Conservation (phyloP, 2,797 vertebrate species). For the Bradypodion pumilum region DNA sequence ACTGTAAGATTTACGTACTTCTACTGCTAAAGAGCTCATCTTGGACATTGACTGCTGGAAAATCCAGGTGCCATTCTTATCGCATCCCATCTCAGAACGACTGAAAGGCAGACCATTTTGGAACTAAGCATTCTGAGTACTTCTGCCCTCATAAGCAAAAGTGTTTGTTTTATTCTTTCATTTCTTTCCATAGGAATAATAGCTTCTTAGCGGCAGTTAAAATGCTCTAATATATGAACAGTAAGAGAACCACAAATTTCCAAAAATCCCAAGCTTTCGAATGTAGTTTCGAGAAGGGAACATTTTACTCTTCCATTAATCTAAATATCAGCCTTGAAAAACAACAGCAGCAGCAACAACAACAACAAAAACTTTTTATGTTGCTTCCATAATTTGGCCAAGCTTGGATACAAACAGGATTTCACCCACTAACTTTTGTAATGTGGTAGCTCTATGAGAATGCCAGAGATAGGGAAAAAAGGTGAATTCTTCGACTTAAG, state of each 20-base stretch:
- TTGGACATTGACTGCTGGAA: conserved; percentile 6
- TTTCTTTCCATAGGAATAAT: background rate
- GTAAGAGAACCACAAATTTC: background rate
- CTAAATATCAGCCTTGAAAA: background rate
- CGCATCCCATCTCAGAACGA: background rate
- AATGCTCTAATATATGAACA: background rate
- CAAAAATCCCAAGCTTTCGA: background rate
- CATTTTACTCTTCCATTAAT: background rate
- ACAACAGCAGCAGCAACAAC: too few species aligned
- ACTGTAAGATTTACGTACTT: background rate
- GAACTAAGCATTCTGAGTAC: background rate
- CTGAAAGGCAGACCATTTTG: background rate
- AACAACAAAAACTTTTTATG: background rate
- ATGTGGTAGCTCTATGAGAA: background rate
- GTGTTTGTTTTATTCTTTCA: background rate
- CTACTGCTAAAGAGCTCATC: background rate
- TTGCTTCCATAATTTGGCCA: background rate
- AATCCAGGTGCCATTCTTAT: background rate
- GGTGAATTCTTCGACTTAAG: background rate
- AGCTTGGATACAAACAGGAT: background rate
- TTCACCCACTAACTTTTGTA: background rate
- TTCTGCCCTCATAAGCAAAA: background rate
- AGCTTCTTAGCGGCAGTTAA: background rate
- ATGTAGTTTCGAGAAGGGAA: background rate
- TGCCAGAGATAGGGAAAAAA: background rate